A percentile compares a stretch with the other conserved stretches of the same genome.
phyloP scores from a whole-genome alignment of 2,888 invertebrate species.

The Clanis bilineata region DNA sequence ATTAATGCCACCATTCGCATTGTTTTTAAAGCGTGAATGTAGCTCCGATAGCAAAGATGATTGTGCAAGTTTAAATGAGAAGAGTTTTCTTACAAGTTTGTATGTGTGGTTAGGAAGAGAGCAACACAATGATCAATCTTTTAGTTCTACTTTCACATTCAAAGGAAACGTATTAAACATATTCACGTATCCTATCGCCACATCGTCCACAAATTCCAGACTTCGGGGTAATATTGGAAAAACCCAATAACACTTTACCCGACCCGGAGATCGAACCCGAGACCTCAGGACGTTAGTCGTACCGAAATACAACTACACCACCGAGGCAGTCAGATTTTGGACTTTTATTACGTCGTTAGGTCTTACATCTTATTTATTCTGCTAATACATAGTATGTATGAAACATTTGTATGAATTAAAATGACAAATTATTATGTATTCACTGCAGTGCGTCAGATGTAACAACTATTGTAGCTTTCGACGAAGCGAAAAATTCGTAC shows the following conservation, averaged over 20 bases:
- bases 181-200: too few species aligned
- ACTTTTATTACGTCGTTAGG: background rate
- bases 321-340: too few species aligned
- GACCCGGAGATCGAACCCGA: too few species aligned
- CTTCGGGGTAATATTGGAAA: too few species aligned
- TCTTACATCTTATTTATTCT: background rate
- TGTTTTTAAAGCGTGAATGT: too few species aligned
- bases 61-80: background rate
- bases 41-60: background rate
- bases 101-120: background rate
- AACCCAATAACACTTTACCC: too few species aligned
- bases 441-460: slow-evolving; percentile 12
- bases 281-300: too few species aligned
- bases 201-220: too few species aligned
- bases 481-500: slow-evolving; percentile 9
- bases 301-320: too few species aligned
- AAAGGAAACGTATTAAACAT: too few species aligned
- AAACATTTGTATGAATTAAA: slow-evolving; percentile 3
- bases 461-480: slow-evolving; percentile 6
- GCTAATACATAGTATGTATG: background rate
- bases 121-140: background rate
- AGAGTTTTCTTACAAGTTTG: background rate
- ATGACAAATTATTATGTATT: slow-evolving; percentile 11
- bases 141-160: too few species aligned
- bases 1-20: too few species aligned